Base-by-base conservation (phyloP, 2,113 vertebrate genomes). In the Phylloscopus trochiloides region DNA sequence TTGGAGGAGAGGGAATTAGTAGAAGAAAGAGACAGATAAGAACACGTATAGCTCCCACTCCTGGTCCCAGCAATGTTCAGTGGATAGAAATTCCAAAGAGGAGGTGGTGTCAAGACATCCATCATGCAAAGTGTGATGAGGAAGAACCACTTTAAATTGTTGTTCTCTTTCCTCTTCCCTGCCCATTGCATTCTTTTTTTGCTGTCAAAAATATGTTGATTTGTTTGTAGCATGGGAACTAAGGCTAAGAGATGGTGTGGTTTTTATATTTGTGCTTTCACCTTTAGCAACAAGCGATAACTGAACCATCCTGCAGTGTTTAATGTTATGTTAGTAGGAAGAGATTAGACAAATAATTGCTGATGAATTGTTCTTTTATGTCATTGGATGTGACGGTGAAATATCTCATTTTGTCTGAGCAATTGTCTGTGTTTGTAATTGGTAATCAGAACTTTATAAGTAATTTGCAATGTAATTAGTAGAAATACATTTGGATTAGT, bases 1-100 rank as follows among this genome's bases (percentile, higher is more conserved):
- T 58, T 0, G 0, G 36, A 32, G 62, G 55, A 76, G 43, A 51
- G 26, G 14, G 36, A 51, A 43, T 76, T 67, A 48, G 34, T 24
- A 50, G 51, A 31, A 85, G 51, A 57, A 50, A 20, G 34, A 48
- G 31, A 75, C 31, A 57, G 82, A 48, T 58, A 86, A 75, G 25
- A 31, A 17, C 0, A 0, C 51, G 12, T 67, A 25, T 3, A 59
- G 21, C 36, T 86, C 11, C 21, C 45, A 26, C 11, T 76, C 32
- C 9, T 32, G 32, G 42, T 36, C 9, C 17, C 62, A 59, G 26
- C 32, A 17, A 6, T 59, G 45, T 67, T 67, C 72, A 86, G 43
- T 20, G 58, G 43, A 58, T 75, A 31, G 10, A 58, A 50, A 51
- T 86, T 58, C 20, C 31, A 43, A 51, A 28, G 62, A 43, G 31